phyloP scores from a whole-genome alignment of 2,888 invertebrate genomes.

The Suillia variegata region DNA sequence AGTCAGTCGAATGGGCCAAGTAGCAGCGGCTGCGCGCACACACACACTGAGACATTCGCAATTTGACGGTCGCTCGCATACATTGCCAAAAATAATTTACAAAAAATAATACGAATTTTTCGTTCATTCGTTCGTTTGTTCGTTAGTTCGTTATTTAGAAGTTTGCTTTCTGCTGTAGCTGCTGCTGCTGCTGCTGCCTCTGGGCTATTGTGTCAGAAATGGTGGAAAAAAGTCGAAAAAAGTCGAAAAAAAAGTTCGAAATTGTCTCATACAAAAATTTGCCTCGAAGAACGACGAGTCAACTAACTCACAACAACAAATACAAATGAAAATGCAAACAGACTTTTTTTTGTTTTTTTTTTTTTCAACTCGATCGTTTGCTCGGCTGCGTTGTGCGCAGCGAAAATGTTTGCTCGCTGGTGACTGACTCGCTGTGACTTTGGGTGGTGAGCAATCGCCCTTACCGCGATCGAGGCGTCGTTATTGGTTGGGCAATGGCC shows the following conservation, averaged over 20 bases:
- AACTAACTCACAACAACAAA: background rate
- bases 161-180: conserved; percentile 17
- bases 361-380: background rate
- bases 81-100: conserved; percentile 27
- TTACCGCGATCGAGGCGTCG: too few species aligned
- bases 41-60: too few species aligned
- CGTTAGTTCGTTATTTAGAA: conserved; percentile 16
- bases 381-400: background rate
- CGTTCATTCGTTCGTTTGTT: conserved; percentile 1
- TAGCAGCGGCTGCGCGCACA: conserved; percentile 12
- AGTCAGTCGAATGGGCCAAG: conserved; percentile 24
- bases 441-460: too few species aligned
- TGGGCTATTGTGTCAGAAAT: conserved; percentile 6
- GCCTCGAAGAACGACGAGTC: background rate
- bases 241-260: too few species aligned
- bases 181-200: too few species aligned
- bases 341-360: too few species aligned
- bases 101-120: background rate
- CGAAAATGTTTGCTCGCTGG: background rate
- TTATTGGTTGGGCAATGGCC: too few species aligned
- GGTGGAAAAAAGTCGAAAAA: conserved; percentile 12
- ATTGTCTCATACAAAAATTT: conserved; percentile 6
- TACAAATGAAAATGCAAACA: too few species aligned
- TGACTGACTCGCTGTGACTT: too few species aligned
- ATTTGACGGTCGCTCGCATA: conserved; percentile 24